phyloP scores from a whole-genome alignment of 1,140 invertebrate genomes.

The Hydropsyche tenuis region DNA sequence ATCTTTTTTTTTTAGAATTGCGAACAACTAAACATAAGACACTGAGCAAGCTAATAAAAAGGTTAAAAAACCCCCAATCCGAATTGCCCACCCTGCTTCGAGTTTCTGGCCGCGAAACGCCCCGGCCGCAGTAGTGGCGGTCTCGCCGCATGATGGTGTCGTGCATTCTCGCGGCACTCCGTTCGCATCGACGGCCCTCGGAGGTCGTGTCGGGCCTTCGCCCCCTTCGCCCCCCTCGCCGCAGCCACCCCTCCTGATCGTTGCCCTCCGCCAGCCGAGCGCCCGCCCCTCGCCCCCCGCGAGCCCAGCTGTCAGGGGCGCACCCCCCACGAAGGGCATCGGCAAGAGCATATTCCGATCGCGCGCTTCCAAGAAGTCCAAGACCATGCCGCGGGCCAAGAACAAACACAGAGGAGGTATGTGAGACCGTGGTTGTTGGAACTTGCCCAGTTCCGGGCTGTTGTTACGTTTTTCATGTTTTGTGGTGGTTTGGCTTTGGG shows the following conservation, averaged over 20 bases:
- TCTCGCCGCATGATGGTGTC: slow-evolving; percentile 12
- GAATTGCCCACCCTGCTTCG: neutral
- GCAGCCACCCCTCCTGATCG: neutral
- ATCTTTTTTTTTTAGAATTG: no score
- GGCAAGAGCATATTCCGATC: no score
- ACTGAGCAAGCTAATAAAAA: no score
- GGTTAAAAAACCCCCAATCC: no score
- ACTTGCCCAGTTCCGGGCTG: neutral
- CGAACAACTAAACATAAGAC: no score
- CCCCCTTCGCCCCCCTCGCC: neutral
- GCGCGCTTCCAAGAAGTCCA: no score
- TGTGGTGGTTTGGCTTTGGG: neutral
- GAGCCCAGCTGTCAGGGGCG: no score
- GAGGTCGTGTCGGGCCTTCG: neutral
- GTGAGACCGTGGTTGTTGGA: neutral
- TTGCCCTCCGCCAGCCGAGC: neutral
- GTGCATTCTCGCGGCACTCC: neutral
- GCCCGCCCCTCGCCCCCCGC: no score
- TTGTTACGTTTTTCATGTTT: neutral
- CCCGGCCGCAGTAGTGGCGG: slow-evolving; percentile 8
- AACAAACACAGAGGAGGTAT: slow-evolving; percentile 1
- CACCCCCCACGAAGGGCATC: no score
- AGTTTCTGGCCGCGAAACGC: neutral
- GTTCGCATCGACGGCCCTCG: neutral
- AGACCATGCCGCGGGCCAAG: neutral